phyloP scores from a whole-genome alignment of 2,113 vertebrate species.

The Clarias magur region DNA sequence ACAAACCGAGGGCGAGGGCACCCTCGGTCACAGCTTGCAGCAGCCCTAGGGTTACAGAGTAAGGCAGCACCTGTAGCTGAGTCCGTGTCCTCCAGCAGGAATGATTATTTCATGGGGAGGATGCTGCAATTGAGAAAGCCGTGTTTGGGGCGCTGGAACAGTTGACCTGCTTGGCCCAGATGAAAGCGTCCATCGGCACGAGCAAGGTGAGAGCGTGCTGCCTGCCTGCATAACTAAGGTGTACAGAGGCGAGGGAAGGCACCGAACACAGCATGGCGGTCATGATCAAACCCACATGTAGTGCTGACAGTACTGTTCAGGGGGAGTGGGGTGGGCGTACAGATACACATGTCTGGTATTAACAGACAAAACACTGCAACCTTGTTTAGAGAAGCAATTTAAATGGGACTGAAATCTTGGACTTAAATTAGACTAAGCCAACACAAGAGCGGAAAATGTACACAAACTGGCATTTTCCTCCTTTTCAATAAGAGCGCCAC shows the following conservation, averaged over 20 bases:
- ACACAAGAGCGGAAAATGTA: too few species aligned
- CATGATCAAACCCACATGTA: constrained; percentile 34
- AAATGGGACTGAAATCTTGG: background rate
- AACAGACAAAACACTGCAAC: constrained; percentile 1
- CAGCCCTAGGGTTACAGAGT: constrained; percentile 2
- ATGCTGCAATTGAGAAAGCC: constrained; percentile 66
- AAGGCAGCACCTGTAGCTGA: constrained; percentile 42
- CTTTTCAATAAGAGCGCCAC: background rate
- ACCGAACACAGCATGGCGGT: constrained; percentile 3
- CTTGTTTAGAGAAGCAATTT: background rate
- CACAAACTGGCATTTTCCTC: background rate
- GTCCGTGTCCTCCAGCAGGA: constrained; percentile 60
- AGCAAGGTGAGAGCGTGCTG: constrained; percentile 29
- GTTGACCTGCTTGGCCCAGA: constrained; percentile 51
- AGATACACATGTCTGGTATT: background rate
- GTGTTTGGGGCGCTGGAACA: constrained; percentile 68
- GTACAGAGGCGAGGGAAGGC: background rate
- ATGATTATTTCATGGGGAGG: constrained; percentile 72
- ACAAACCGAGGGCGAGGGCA: constrained; percentile 56
- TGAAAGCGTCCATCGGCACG: constrained; percentile 28
- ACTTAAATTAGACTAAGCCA: too few species aligned
- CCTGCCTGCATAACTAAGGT: constrained; percentile 37
- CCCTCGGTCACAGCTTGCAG: constrained; percentile 69
- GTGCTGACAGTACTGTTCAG: constrained; percentile 27
- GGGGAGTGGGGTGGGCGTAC: background rate